Conservation (phyloP, 2,797 vertebrate genomes). For the Knipowitschia caucasica region DNA sequence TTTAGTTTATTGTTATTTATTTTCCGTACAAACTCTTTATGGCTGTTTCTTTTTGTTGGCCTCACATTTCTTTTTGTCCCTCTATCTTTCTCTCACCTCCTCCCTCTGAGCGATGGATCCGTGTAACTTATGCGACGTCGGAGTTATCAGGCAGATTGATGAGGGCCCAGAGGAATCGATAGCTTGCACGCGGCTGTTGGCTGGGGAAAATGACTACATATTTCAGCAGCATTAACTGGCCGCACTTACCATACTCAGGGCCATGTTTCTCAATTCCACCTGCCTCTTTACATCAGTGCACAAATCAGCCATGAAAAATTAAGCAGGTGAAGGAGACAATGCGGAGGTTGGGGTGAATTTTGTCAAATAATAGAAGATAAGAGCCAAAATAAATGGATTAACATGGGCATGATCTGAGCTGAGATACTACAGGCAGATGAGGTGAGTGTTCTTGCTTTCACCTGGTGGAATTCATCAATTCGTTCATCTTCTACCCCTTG, state of each 20-base stretch:
- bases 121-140: conserved; percentile 57
- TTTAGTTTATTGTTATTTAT: too few relatives aligned
- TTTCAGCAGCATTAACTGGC: conserved; percentile 70
- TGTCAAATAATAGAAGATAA: background rate
- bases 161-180: conserved; percentile 66
- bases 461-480: too few relatives aligned
- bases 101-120: conserved; percentile 58
- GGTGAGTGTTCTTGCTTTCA: too few relatives aligned
- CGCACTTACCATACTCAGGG: conserved; percentile 54
- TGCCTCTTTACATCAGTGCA: conserved; percentile 57
- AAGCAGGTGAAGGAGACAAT: conserved; percentile 22
- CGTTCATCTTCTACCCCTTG: too few relatives aligned
- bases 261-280: conserved; percentile 63
- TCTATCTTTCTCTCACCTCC: conserved; percentile 6
- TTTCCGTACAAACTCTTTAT: background rate
- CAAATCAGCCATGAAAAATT: conserved; percentile 46
- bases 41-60: conserved; percentile 11
- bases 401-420: background rate
- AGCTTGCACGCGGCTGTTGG: conserved; percentile 41
- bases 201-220: conserved; percentile 58
- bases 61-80: conserved; percentile 25
- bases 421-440: too few relatives aligned
- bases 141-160: conserved; percentile 69
- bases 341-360: conserved; percentile 4
- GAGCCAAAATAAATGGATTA: background rate